Evolutionary conservation across 2,797 vertebrate genomes (phyloP).

Genomic region (Aulostomus chinensis): DNA sequence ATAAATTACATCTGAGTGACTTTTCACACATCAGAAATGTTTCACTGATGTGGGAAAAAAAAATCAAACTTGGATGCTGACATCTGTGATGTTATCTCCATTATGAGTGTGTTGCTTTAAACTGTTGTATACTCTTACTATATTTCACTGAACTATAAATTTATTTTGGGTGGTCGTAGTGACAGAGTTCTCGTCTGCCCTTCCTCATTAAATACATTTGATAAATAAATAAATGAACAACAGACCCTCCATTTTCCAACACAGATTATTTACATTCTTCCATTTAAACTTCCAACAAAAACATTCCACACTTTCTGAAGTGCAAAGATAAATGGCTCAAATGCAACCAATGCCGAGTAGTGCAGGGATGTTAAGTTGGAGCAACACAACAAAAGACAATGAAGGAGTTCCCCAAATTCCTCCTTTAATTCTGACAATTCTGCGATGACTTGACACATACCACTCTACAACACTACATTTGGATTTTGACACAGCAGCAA

Average conservation of each 20-base stretch:
- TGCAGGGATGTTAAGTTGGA: slow-evolving; percentile 13
- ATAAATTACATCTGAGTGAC: neutral
- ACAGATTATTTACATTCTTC: slow-evolving; percentile 31
- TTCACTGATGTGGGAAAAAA: neutral
- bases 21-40: neutral
- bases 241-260: slow-evolving; percentile 8
- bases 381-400: neutral
- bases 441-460: slow-evolving; percentile 4
- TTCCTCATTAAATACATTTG: slow-evolving; percentile 32
- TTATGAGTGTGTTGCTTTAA: neutral
- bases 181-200: slow-evolving; percentile 15
- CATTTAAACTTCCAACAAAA: slow-evolving; percentile 59
- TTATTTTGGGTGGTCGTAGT: slow-evolving; percentile 8
- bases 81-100: neutral
- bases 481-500: slow-evolving; percentile 27
- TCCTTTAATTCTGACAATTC: slow-evolving; percentile 10
- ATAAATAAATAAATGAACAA: slow-evolving; percentile 21
- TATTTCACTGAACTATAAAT: slow-evolving; percentile 1
- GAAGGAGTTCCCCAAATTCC: slow-evolving; percentile 8
- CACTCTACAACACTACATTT: slow-evolving; percentile 28
- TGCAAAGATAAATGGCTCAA: slow-evolving; percentile 35
- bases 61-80: too few species aligned
- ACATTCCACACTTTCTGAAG: slow-evolving; percentile 73
- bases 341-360: slow-evolving; percentile 43
- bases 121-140: neutral